Conservation (phyloP, 35 echinoderm and acorn worm species). For the Chiridota heheva region DNA sequence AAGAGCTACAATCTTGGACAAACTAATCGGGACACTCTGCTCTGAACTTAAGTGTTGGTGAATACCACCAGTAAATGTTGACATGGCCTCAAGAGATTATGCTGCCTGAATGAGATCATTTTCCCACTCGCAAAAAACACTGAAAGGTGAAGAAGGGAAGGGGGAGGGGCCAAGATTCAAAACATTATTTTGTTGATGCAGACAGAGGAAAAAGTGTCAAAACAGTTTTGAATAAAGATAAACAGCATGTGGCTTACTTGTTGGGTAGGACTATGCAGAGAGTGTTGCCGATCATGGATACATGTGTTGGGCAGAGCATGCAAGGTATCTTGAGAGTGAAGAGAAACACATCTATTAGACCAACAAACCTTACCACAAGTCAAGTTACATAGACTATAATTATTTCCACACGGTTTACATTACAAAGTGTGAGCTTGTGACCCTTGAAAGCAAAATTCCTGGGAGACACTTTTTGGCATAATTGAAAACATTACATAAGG, state of each 20-base stretch:
- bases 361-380: too few species aligned
- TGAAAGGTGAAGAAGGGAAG: neutral
- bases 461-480: too few species aligned
- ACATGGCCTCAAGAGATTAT: neutral
- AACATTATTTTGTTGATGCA: neutral
- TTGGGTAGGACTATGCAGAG: conserved; percentile 66
- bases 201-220: neutral
- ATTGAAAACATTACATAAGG: too few species aligned
- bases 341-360: too few species aligned
- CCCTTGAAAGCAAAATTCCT: too few species aligned
- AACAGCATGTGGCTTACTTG: conserved; percentile 82
- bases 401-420: too few species aligned
- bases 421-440: too few species aligned
- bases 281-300: conserved; percentile 76
- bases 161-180: neutral
- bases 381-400: too few species aligned
- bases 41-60: too few species aligned
- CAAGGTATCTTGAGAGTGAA: conserved; percentile 62
- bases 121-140: neutral
- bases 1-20: too few species aligned
- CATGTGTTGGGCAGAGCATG: conserved; percentile 48
- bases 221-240: neutral
- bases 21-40: too few species aligned
- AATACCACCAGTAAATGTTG: too few species aligned
- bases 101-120: neutral